These are phyloP conservation scores for Notospermus geniculatus DNA, from an alignment of 1,140 invertebrate genomes.

Conservation along the genomic window DNA sequence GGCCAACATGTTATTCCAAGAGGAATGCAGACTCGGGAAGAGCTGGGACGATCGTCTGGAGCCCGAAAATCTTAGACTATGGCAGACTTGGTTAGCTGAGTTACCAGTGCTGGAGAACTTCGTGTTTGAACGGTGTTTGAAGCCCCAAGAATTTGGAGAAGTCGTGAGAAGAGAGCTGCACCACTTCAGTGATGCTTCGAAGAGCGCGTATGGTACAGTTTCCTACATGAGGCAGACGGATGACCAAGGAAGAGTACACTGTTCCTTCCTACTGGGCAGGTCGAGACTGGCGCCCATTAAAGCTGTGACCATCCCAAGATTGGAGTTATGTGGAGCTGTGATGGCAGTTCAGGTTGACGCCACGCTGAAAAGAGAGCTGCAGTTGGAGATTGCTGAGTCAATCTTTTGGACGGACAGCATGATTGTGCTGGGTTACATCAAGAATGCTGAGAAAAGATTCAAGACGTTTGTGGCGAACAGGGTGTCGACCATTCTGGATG, in stretches of 20 bases:
- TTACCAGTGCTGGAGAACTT: slow-evolving; percentile 8
- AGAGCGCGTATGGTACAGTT: slow-evolving; percentile 11
- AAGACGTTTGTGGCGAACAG: too few species aligned
- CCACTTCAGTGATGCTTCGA: slow-evolving; percentile 19
- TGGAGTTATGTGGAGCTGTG: slow-evolving; percentile 16
- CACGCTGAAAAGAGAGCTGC: too few species aligned
- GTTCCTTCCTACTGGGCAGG: slow-evolving; percentile 17
- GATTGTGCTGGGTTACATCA: too few species aligned
- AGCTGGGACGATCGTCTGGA: slow-evolving; percentile 23
- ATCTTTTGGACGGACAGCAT: too few species aligned
- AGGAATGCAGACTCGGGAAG: slow-evolving; percentile 4
- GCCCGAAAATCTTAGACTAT: neutral
- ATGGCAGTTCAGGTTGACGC: too few species aligned
- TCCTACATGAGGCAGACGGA: slow-evolving; percentile 9
- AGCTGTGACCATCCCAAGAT: slow-evolving; percentile 18
- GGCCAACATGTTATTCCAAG: slow-evolving; percentile 19
- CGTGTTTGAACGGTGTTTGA: slow-evolving; percentile 4
- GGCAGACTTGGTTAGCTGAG: slow-evolving; percentile 11
- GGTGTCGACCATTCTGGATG: too few species aligned
- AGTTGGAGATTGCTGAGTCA: too few species aligned
- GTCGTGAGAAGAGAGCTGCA: neutral
- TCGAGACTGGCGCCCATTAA: slow-evolving; percentile 13
- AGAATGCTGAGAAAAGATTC: too few species aligned
- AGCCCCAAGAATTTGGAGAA: slow-evolving; percentile 8
- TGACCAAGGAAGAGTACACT: slow-evolving; percentile 7